A percentile compares a stretch with the other conserved stretches of the same genome.
Conservation (phyloP, 2,797 vertebrate species). For the Apodemus agrarius region DNA sequence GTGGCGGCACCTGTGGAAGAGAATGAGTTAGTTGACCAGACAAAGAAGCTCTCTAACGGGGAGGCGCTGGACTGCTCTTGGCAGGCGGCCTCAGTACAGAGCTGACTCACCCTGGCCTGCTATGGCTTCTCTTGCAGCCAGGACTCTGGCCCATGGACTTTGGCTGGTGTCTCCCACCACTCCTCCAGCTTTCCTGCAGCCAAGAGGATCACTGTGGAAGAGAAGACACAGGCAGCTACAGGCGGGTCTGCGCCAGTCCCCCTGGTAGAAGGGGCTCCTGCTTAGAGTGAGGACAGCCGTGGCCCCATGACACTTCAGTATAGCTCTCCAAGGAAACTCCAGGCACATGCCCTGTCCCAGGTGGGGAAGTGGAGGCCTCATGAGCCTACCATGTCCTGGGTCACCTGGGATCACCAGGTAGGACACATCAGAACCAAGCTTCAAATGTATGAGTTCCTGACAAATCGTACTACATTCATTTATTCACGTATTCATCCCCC, state of each 20-base stretch:
- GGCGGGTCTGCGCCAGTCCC: background rate
- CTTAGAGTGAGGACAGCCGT: background rate
- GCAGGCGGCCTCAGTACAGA: background rate
- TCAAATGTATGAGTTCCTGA: background rate
- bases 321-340: background rate
- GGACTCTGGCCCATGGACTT: background rate
- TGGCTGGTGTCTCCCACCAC: background rate
- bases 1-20: background rate
- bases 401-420: background rate
- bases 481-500: background rate
- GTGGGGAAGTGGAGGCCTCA: background rate
- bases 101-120: constrained; percentile 12
- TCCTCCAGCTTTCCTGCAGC: background rate
- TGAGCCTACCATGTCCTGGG: background rate
- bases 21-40: background rate
- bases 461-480: background rate
- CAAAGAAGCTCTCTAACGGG: background rate
- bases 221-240: background rate
- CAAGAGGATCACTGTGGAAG: background rate
- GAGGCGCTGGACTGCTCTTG: background rate
- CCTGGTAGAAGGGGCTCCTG: background rate
- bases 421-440: background rate
- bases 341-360: background rate
- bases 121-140: background rate
- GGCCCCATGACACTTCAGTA: background rate